Evolutionary conservation across 2,888 invertebrate genomes (phyloP).

Genomic region (Clivina fossor): DNA sequence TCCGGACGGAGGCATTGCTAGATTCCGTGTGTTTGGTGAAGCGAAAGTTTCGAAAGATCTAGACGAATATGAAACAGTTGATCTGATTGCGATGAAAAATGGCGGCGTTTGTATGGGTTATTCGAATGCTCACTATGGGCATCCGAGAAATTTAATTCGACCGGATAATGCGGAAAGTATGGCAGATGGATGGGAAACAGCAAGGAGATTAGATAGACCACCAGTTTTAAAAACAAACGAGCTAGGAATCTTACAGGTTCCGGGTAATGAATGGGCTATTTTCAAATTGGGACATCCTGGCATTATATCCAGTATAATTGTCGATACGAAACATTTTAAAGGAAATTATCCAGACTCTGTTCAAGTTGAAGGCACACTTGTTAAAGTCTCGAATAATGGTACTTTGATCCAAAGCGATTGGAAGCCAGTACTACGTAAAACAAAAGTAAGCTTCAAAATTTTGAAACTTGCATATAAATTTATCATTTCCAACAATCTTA

Average conservation of each 20-base stretch:
- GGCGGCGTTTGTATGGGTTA: slow-evolving; percentile 60
- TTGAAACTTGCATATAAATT: too few species aligned
- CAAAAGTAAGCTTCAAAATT: slow-evolving; percentile 59
- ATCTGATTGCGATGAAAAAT: slow-evolving; percentile 57
- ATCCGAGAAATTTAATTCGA: slow-evolving; percentile 63
- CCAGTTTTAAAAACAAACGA: slow-evolving; percentile 58
- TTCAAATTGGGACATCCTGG: slow-evolving; percentile 62
- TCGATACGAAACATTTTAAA: slow-evolving; percentile 66
- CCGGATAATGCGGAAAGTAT: slow-evolving; percentile 57
- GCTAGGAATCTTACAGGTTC: slow-evolving; percentile 59
- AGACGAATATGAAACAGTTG: slow-evolving; percentile 50
- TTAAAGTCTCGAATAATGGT: slow-evolving; percentile 46
- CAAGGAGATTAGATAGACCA: slow-evolving; percentile 62
- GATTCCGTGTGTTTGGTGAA: slow-evolving; percentile 61
- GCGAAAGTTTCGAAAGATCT: slow-evolving; percentile 49
- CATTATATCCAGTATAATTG: slow-evolving; percentile 55
- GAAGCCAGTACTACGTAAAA: slow-evolving; percentile 55
- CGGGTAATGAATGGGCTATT: slow-evolving; percentile 65
- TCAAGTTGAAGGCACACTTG: slow-evolving; percentile 57
- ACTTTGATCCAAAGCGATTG: slow-evolving; percentile 47
- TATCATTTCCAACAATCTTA: too few species aligned
- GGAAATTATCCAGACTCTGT: slow-evolving; percentile 66
- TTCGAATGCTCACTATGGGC: slow-evolving; percentile 67
- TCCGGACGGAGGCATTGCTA: slow-evolving; percentile 67
- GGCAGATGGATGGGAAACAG: slow-evolving; percentile 70